Conservation (phyloP, 1,140 invertebrate genomes). For the Eriosoma lanigerum region DNA sequence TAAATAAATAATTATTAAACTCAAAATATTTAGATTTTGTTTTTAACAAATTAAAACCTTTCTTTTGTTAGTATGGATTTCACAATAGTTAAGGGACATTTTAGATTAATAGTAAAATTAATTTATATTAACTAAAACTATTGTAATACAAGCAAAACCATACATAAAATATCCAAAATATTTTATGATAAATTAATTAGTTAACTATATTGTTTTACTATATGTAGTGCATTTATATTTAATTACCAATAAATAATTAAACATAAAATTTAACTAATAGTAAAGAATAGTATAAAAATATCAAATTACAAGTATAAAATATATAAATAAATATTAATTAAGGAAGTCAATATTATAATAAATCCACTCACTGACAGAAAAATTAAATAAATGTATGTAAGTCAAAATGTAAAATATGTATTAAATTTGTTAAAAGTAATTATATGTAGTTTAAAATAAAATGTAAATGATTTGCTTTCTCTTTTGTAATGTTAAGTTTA, state of each 20-base stretch:
- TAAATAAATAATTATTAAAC: background rate
- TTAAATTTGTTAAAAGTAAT: conserved; percentile 28
- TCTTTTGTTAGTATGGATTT: background rate
- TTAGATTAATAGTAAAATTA: background rate
- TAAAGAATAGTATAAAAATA: conserved; percentile 51
- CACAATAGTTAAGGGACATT: too few species aligned
- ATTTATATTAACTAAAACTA: background rate
- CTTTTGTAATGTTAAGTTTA: conserved; percentile 2
- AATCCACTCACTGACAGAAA: conserved; percentile 16
- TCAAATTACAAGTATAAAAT: conserved; percentile 49
- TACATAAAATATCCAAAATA: background rate
- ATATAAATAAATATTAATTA: conserved; percentile 43
- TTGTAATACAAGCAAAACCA: conserved; percentile 13
- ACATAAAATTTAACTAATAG: conserved; percentile 19
- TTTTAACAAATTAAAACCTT: background rate
- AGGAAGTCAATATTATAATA: conserved; percentile 30
- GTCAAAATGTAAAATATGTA: conserved; percentile 20
- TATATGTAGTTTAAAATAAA: conserved; percentile 19
- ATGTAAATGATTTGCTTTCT: background rate
- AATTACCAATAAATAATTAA: conserved; percentile 28
- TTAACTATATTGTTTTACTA: background rate
- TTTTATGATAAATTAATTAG: background rate
- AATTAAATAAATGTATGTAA: conserved; percentile 29
- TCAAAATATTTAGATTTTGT: background rate
- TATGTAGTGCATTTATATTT: conserved; percentile 16